phyloP scores from a whole-genome alignment of 2,113 vertebrate species.

The Hymenochirus boettgeri region DNA sequence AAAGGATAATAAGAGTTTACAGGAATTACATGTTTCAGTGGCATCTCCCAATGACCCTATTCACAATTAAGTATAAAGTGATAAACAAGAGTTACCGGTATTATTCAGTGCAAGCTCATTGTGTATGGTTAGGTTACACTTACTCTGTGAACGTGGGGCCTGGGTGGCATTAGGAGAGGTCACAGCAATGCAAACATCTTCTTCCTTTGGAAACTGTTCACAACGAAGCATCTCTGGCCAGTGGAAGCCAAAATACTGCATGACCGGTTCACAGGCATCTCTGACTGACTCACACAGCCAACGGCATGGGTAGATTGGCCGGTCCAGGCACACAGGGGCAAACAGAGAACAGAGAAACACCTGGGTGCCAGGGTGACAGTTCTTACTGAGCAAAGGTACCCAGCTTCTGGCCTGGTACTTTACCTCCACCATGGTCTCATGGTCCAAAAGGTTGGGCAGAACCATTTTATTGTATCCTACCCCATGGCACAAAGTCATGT shows the following conservation, averaged over 20 bases:
- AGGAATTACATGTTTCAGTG: too few species aligned
- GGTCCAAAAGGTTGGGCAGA: constrained; percentile 93
- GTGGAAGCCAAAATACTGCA: constrained; percentile 95
- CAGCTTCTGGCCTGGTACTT: constrained; percentile 97
- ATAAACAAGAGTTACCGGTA: too few species aligned
- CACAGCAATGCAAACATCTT: constrained; percentile 90
- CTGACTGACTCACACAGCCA: constrained; percentile 92
- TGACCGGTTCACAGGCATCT: constrained; percentile 90
- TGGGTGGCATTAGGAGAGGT: constrained; percentile 80
- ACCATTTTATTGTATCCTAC: constrained; percentile 92
- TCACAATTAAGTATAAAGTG: too few species aligned
- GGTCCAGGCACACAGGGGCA: constrained; percentile 89
- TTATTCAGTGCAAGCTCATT: too few species aligned
- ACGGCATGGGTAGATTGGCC: constrained; percentile 89
- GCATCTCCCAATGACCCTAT: too few species aligned
- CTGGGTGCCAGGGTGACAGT: constrained; percentile 89
- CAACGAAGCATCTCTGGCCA: constrained; percentile 98
- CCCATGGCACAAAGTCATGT: constrained; percentile 86
- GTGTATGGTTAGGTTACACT: constrained; percentile 46
- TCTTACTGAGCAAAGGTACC: constrained; percentile 95
- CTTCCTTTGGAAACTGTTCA: constrained; percentile 87
- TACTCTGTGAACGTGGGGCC: constrained; percentile 75
- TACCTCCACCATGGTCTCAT: constrained; percentile 93
- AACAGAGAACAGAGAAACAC: constrained; percentile 94
- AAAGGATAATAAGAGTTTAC: too few species aligned